Evolutionary conservation across 2,113 vertebrate species (phyloP).

Genomic region (Carlito syrichta): DNA sequence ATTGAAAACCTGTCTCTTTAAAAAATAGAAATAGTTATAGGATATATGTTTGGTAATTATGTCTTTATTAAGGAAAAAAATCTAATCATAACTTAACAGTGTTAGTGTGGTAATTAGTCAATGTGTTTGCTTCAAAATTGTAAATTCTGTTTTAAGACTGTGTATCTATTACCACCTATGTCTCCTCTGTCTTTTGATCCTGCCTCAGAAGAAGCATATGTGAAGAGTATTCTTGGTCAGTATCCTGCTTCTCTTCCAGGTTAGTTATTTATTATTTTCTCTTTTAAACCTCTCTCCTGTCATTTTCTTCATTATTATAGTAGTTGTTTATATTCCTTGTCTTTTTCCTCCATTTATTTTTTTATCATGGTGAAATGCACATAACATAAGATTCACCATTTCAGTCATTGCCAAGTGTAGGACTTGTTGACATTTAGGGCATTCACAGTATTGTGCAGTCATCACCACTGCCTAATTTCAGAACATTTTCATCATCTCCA

Average conservation of each 20-base stretch:
- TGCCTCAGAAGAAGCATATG: slow-evolving; percentile 79
- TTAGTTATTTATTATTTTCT: slow-evolving; percentile 71
- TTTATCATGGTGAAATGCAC: slow-evolving; percentile 11
- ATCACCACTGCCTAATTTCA: not conserved
- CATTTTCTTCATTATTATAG: slow-evolving; percentile 9
- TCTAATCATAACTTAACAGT: not conserved
- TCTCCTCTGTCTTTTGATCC: slow-evolving; percentile 81
- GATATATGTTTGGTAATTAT: slow-evolving; percentile 6
- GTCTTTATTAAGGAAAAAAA: not conserved
- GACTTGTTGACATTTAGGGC: not conserved
- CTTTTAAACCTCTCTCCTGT: not conserved
- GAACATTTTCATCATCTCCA: too few relatives aligned
- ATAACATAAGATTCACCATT: not conserved
- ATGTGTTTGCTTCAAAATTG: slow-evolving; percentile 17
- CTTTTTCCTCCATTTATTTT: not conserved
- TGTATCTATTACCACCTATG: slow-evolving; percentile 82
- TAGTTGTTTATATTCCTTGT: not conserved
- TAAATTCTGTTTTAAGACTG: slow-evolving; percentile 78
- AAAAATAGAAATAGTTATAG: not conserved
- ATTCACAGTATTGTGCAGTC: not conserved
- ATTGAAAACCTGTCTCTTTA: not conserved
- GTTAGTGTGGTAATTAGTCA: not conserved
- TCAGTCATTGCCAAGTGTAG: not conserved
- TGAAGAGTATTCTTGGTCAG: slow-evolving; percentile 71
- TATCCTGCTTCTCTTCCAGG: slow-evolving; percentile 82